Conservation (phyloP, 2,888 invertebrate species). For the Desoria tigrina region DNA sequence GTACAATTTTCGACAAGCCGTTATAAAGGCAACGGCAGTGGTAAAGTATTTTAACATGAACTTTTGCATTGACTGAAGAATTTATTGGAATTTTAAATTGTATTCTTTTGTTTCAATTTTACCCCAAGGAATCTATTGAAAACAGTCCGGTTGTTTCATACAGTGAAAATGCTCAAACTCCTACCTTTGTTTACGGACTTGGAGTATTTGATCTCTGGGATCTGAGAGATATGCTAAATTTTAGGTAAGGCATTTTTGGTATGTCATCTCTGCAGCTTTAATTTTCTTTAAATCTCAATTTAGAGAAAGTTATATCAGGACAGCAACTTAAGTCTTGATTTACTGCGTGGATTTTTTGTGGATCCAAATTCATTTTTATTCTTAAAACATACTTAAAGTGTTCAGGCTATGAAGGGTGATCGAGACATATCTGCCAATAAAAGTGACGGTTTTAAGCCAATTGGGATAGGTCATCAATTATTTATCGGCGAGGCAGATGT, state of each 20-base stretch:
- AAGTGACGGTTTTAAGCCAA: background rate
- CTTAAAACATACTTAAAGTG: background rate
- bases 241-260: slow-evolving; percentile 21
- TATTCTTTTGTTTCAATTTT: too few species aligned
- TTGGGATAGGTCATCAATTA: slow-evolving; percentile 24
- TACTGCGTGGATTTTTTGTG: background rate
- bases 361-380: background rate
- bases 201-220: slow-evolving; percentile 24
- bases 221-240: slow-evolving; percentile 22
- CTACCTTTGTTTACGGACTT: slow-evolving; percentile 16
- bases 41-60: slow-evolving; percentile 5
- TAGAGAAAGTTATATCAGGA: too few species aligned
- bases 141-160: slow-evolving; percentile 19
- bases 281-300: too few species aligned
- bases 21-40: slow-evolving; percentile 25
- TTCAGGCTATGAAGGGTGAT: slow-evolving; percentile 19
- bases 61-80: background rate
- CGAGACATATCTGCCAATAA: slow-evolving; percentile 1
- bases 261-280: too few species aligned
- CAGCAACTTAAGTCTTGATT: too few species aligned
- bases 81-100: background rate
- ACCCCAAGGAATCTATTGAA: slow-evolving; percentile 12
- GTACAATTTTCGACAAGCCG: slow-evolving; percentile 21
- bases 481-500: slow-evolving; percentile 22
- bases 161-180: background rate